phyloP scores from a whole-genome alignment of 2,797 vertebrate genomes.

The Mus minutoides region DNA sequence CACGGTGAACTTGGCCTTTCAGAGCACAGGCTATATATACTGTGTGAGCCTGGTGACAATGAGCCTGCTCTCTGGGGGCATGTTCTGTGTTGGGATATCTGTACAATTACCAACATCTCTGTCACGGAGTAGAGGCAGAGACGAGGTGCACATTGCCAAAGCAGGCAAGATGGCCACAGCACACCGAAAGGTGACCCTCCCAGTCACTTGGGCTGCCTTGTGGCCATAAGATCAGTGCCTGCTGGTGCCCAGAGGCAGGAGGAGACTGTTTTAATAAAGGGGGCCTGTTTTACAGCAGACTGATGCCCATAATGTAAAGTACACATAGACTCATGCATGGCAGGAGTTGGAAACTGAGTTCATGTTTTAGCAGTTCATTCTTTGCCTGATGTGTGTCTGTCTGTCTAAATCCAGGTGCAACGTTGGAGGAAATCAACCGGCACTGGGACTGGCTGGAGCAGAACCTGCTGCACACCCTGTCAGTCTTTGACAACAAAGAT shows the following conservation, averaged over 20 bases:
- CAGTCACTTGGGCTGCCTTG: accelerated
- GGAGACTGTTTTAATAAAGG: accelerated
- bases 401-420: conserved; percentile 90
- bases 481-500: conserved; percentile 98
- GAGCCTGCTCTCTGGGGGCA: too few species aligned
- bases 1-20: background rate
- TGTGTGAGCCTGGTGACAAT: background rate
- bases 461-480: conserved; percentile 95
- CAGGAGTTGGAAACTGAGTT: background rate
- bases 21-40: background rate
- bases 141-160: accelerated
- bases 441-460: conserved; percentile 98
- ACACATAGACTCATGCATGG: background rate
- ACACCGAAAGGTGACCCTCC: background rate
- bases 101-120: background rate
- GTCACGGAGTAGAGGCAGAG: background rate
- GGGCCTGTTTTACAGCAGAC: background rate
- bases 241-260: background rate
- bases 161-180: too few species aligned
- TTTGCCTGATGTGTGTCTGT: background rate
- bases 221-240: background rate
- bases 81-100: background rate
- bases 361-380: background rate
- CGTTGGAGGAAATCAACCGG: conserved; percentile 93
- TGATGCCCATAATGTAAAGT: background rate